These are phyloP conservation scores for Phania funesta DNA, from an alignment of 2,888 invertebrate species.

Conservation along the genomic window DNA sequence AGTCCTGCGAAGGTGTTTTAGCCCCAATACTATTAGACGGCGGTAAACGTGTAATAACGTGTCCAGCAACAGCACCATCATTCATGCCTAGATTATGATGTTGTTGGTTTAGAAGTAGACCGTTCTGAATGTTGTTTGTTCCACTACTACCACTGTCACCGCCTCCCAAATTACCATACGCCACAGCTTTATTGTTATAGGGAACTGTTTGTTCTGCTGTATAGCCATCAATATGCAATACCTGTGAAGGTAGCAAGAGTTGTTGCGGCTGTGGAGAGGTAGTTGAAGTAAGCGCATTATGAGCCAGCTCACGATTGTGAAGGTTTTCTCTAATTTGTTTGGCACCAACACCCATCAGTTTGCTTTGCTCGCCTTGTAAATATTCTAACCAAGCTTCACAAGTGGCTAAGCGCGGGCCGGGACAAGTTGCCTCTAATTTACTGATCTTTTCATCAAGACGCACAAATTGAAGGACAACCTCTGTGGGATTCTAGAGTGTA, in stretches of 20 bases:
- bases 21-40: conserved; percentile 70
- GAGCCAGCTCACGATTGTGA: neutral
- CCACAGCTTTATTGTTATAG: conserved; percentile 55
- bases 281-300: neutral
- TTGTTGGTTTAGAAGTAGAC: conserved; percentile 34
- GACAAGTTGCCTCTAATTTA: conserved; percentile 76
- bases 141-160: neutral
- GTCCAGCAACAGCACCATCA: conserved; percentile 35
- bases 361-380: conserved; percentile 74
- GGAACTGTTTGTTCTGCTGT: conserved; percentile 39
- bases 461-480: conserved; percentile 76
- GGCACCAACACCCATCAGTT: conserved; percentile 72
- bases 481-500: conserved; percentile 64
- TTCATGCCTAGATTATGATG: conserved; percentile 14
- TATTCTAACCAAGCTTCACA: conserved; percentile 79
- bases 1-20: conserved; percentile 75
- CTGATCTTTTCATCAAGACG: conserved; percentile 77
- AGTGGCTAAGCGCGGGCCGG: conserved; percentile 79
- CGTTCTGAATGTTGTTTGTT: conserved; percentile 33
- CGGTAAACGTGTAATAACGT: conserved; percentile 54
- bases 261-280: conserved; percentile 31
- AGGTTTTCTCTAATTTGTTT: neutral
- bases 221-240: conserved; percentile 50
- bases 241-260: conserved; percentile 45
- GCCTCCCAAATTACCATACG: neutral